These are phyloP conservation scores for Hemicentrotus pulcherrimus DNA, from an alignment of 35 echinoderm and acorn worm species.

Conservation along the genomic window DNA sequence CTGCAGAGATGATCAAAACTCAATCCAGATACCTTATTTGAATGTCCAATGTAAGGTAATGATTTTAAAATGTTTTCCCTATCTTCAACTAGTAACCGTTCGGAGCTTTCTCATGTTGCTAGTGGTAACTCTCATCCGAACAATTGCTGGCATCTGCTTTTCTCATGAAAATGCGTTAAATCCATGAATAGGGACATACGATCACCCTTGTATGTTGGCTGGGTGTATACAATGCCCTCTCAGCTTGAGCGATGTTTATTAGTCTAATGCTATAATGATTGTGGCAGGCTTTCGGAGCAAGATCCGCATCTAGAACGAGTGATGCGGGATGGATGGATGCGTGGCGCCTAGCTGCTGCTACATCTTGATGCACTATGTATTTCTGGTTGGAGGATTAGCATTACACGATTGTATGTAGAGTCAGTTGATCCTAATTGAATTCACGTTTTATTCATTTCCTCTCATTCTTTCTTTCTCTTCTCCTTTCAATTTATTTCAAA, in stretches of 20 bases:
- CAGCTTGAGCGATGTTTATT: background rate
- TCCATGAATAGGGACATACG: background rate
- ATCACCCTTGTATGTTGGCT: background rate
- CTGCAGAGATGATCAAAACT: background rate
- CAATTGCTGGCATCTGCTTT: background rate
- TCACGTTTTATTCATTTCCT: background rate
- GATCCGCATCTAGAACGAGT: background rate
- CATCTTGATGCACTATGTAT: background rate
- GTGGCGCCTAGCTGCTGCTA: background rate
- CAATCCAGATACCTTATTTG: background rate
- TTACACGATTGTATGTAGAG: too few species aligned
- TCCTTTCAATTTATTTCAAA: too few species aligned
- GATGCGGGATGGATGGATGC: background rate
- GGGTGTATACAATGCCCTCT: background rate
- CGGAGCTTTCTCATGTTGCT: background rate
- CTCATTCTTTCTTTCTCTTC: too few species aligned
- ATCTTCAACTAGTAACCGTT: background rate
- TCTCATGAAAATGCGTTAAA: background rate
- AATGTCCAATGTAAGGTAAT: background rate
- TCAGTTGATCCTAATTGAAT: background rate
- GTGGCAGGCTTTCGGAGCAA: background rate
- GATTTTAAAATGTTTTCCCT: background rate
- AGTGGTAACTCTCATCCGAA: background rate
- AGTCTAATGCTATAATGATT: slow-evolving; percentile 5
- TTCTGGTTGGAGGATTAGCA: background rate